Base-by-base conservation (phyloP, 2,888 invertebrate genomes). In the Actias luna region DNA sequence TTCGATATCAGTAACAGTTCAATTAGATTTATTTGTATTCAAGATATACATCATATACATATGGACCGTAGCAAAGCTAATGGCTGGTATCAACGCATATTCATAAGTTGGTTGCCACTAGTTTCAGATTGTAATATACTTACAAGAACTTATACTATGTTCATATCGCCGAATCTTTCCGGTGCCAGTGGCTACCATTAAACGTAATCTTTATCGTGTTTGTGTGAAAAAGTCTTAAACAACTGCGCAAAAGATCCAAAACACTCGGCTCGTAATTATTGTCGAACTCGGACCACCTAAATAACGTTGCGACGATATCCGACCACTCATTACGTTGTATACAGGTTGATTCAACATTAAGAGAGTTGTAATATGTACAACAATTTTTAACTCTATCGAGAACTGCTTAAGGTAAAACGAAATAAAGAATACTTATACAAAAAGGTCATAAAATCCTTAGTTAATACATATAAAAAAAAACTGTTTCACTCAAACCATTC, bases 211-310 rank as follows among this genome's bases (percentile, higher is more conserved):
- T 50, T 59, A 59, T 59, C 27, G 36, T 14, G 59, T 36, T 25
- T 25, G 31, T 27, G 52, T 61, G 50, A 55, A 36, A 29, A 57
- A 36, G 55, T 57, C 18, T 39, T 39, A 57, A 55, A 55, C 39
- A 55, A 61, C 55, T 57, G 61, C 35, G 61, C 61, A 55, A 52
- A 36, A n/a, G 39, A 39, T 55, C 29, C 22, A 27, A 57, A 55
- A 57, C 55, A 58, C 52, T 59, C 29, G 63, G 55, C 61, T 27
- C 59, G 63, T 61, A 65, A 64, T 62, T 59, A 65, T 63, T 65
- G 61, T 52, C 58, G 50, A 60, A 55, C 59, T 63, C 61, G 61
- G 59, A 59, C 61, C 63, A 63, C 65, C 61, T 63, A 63, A 65
- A 65, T 63, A 65, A 65, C 59, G 59, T 50, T 63, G 52, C 61